A percentile compares a stretch with the other conserved stretches of the same genome.
Conservation (phyloP, 2,113 vertebrate species). For the Daboia siamensis region DNA sequence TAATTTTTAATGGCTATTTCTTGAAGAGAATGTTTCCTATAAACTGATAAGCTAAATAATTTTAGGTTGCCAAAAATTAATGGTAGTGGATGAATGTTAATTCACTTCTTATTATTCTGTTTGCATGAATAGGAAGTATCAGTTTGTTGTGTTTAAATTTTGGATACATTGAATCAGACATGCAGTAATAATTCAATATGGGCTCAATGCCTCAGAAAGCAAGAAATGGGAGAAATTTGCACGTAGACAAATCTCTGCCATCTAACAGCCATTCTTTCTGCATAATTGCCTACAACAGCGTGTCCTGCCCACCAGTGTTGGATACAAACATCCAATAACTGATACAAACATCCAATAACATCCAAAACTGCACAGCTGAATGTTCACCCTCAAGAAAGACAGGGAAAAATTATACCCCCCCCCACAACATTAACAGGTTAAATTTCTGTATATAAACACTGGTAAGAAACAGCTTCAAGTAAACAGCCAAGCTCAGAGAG, state of each 20-base stretch:
- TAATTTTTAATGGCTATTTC: neutral
- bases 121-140: neutral
- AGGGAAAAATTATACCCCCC: neutral
- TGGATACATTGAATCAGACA: neutral
- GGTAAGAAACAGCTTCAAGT: neutral
- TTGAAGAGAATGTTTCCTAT: neutral
- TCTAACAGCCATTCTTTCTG: neutral
- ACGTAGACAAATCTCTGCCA: neutral
- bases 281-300: neutral
- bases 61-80: neutral
- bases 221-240: neutral
- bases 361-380: neutral
- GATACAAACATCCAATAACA: neutral
- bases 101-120: neutral
- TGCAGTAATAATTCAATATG: neutral
- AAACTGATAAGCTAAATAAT: neutral
- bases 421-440: neutral
- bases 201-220: neutral
- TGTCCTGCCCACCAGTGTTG: neutral
- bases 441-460: neutral
- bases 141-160: neutral
- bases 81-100: neutral
- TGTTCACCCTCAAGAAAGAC: neutral
- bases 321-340: neutral
- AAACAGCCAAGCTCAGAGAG: neutral